Evolutionary conservation across 1,140 invertebrate genomes (phyloP).

Genomic region (Drosophila kikkawai): DNA sequence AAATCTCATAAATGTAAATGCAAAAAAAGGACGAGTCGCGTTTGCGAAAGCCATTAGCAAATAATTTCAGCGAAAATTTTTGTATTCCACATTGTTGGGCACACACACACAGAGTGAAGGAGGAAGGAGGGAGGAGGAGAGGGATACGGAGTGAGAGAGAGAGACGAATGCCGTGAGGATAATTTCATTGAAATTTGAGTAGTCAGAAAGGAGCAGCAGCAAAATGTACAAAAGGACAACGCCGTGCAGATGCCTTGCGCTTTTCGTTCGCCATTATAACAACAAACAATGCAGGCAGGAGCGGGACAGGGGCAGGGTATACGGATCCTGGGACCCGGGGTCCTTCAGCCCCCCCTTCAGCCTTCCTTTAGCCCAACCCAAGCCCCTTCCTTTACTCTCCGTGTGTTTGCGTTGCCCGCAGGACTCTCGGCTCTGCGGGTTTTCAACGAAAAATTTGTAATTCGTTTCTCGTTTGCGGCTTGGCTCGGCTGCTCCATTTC

Average conservation of each 20-base stretch:
- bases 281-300: slow-evolving; percentile 74
- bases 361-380: no score
- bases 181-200: slow-evolving; percentile 85
- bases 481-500: slow-evolving; percentile 60
- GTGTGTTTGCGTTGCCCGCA: slow-evolving; percentile 59
- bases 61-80: slow-evolving; percentile 79
- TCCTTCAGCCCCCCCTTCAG: slow-evolving; percentile 13
- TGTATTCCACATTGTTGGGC: slow-evolving; percentile 67
- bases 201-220: slow-evolving; percentile 73
- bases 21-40: slow-evolving; percentile 45
- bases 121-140: slow-evolving; percentile 10
- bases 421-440: slow-evolving; percentile 69
- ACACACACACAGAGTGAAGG: slow-evolving; percentile 19
- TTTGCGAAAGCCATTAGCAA: slow-evolving; percentile 75
- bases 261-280: slow-evolving; percentile 80
- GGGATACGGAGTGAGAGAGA: slow-evolving; percentile 9
- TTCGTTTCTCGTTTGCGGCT: slow-evolving; percentile 44
- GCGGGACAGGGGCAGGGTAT: slow-evolving; percentile 20
- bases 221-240: slow-evolving; percentile 78
- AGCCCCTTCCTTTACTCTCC: not conserved
- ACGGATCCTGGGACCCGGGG: slow-evolving; percentile 19
- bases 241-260: slow-evolving; percentile 77
- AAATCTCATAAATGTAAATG: slow-evolving; percentile 80
- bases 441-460: slow-evolving; percentile 37
- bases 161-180: slow-evolving; percentile 77